These are phyloP conservation scores for Acrossocheilus wenchowensis DNA, from an alignment of 2,797 vertebrate species.

Conservation along the genomic window DNA sequence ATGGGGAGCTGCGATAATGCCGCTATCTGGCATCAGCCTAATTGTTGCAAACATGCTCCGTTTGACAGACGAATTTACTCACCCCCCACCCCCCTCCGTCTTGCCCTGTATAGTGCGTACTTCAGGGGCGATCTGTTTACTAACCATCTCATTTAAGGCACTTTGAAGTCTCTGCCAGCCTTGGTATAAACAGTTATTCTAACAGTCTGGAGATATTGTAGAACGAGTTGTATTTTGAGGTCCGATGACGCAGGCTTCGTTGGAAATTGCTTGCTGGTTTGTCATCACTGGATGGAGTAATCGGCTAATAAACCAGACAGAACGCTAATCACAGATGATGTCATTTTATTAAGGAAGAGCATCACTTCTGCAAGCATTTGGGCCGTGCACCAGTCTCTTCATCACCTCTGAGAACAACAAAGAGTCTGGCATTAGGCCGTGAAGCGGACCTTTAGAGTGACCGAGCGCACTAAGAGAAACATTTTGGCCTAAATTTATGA, in stretches of 20 bases:
- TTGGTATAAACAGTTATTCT: conserved; percentile 66
- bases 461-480: background rate
- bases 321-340: conserved; percentile 35
- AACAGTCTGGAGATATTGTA: conserved; percentile 68
- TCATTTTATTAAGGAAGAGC: conserved; percentile 49
- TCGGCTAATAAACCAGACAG: background rate
- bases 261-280: conserved; percentile 20
- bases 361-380: background rate
- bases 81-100: conserved; percentile 58
- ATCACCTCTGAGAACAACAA: background rate
- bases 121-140: conserved; percentile 75
- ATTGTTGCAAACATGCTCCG: conserved; percentile 82
- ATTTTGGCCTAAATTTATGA: background rate
- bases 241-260: conserved; percentile 55
- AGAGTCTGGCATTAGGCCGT: background rate
- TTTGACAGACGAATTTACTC: conserved; percentile 63
- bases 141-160: conserved; percentile 70
- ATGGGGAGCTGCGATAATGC: conserved; percentile 79
- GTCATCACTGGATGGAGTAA: conserved; percentile 19
- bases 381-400: background rate
- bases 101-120: conserved; percentile 71
- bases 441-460: background rate
- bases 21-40: conserved; percentile 85
- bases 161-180: conserved; percentile 78
- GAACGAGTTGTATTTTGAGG: conserved; percentile 69